Conservation (phyloP, 2,888 invertebrate genomes). For the Fragum whitleyi region DNA sequence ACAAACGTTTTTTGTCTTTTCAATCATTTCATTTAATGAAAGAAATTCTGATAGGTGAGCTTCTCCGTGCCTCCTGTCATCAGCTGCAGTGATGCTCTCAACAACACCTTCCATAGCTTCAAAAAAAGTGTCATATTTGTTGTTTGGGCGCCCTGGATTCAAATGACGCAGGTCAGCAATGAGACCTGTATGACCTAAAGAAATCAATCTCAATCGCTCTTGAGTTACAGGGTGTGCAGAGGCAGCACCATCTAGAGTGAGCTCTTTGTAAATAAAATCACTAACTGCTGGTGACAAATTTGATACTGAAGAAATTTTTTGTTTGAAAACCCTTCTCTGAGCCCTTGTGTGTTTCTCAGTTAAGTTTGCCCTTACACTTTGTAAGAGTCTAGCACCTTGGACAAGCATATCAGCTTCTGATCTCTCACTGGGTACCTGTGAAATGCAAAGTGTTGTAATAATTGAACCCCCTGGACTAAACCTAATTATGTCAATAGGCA, state of each 20-base stretch:
- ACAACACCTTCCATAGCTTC: slow-evolving; percentile 30
- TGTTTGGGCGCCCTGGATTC: slow-evolving; percentile 53
- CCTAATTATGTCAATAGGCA: slow-evolving; percentile 44
- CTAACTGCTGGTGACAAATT: slow-evolving; percentile 37
- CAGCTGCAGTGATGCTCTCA: slow-evolving; percentile 46
- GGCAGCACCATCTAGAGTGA: slow-evolving; percentile 41
- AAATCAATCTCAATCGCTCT: slow-evolving; percentile 47
- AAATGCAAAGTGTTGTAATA: slow-evolving; percentile 41
- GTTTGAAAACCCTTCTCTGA: slow-evolving; percentile 36
- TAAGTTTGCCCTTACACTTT: slow-evolving; percentile 27
- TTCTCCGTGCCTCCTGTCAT: slow-evolving; percentile 46
- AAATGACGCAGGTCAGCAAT: slow-evolving; percentile 45
- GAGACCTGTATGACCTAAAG: slow-evolving; percentile 45
- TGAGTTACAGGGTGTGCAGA: slow-evolving; percentile 50
- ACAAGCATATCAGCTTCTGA: slow-evolving; percentile 40
- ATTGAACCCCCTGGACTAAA: slow-evolving; percentile 53
- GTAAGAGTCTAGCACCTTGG: slow-evolving; percentile 44
- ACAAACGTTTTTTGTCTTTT: slow-evolving; percentile 26
- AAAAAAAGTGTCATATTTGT: slow-evolving; percentile 48
- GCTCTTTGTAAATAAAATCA: slow-evolving; percentile 52
- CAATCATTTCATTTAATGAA: slow-evolving; percentile 22
- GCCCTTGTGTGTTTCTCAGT: slow-evolving; percentile 55
- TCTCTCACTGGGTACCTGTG: slow-evolving; percentile 6
- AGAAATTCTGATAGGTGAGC: slow-evolving; percentile 48
- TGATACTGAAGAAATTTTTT: slow-evolving; percentile 36